phyloP scores from a whole-genome alignment of 2,888 invertebrate species.

The Cremastinae sp. region DNA sequence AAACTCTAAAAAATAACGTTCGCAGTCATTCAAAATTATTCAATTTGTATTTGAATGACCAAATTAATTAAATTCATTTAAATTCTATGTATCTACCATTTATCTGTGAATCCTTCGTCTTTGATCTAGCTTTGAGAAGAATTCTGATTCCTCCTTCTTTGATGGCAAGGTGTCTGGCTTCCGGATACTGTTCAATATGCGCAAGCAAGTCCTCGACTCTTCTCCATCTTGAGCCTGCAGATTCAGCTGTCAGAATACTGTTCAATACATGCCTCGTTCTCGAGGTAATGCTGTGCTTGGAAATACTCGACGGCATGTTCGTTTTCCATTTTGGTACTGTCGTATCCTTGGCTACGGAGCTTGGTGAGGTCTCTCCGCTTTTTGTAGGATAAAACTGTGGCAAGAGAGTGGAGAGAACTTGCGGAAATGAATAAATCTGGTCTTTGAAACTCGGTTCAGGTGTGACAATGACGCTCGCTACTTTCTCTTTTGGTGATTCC shows the following conservation, averaged over 20 bases:
- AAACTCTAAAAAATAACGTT: too few species aligned
- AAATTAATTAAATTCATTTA: too few species aligned
- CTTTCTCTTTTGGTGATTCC: constrained; percentile 12
- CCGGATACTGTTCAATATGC: constrained; percentile 88
- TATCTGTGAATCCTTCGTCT: constrained; percentile 76
- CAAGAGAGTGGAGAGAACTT: constrained; percentile 79
- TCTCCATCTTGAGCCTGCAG: constrained; percentile 82
- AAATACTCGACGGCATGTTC: constrained; percentile 71
- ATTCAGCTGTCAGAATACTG: constrained; percentile 83
- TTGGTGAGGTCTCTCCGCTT: constrained; percentile 44
- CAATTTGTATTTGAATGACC: too few species aligned
- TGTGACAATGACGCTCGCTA: constrained; percentile 42
- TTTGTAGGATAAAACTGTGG: constrained; percentile 73
- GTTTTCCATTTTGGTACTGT: constrained; percentile 81
- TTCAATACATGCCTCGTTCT: constrained; percentile 86
- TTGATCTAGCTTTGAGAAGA: constrained; percentile 82
- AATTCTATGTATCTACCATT: constrained; percentile 64
- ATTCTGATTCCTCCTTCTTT: constrained; percentile 88
- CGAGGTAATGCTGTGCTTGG: constrained; percentile 83
- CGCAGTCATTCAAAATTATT: too few species aligned
- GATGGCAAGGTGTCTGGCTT: constrained; percentile 87
- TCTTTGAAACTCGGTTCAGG: constrained; percentile 54
- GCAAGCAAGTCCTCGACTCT: constrained; percentile 86
- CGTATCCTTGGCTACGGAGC: constrained; percentile 56
- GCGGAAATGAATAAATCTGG: constrained; percentile 75